Percentiles rank a stretch among this genome's conserved stretches.
Conservation (phyloP, 2,888 invertebrate genomes). For the Sphaerophoria rueppellii region DNA sequence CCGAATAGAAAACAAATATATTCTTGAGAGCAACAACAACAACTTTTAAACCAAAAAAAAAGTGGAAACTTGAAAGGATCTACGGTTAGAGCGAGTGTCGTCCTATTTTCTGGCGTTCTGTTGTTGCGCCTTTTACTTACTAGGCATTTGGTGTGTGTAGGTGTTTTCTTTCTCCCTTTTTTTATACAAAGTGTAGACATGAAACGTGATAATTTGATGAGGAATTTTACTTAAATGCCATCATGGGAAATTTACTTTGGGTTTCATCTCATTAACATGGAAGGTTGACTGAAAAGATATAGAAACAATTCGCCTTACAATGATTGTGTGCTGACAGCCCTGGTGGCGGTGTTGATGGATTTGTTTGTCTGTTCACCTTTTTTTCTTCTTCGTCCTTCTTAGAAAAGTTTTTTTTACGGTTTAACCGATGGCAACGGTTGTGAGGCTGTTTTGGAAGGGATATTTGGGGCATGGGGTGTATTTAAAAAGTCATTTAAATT, state of each 20-base stretch:
- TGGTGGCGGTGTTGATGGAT: slow-evolving; percentile 56
- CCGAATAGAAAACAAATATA: slow-evolving; percentile 26
- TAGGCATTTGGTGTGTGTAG: too few species aligned
- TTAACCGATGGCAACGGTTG: background rate
- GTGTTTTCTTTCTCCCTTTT: background rate
- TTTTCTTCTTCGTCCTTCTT: slow-evolving; percentile 2
- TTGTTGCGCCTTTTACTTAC: slow-evolving; percentile 16
- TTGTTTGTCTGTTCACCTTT: slow-evolving; percentile 44
- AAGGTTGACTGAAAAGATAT: slow-evolving; percentile 55
- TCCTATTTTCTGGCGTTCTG: slow-evolving; percentile 30
- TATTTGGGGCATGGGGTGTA: background rate
- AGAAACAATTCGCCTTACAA: slow-evolving; percentile 52
- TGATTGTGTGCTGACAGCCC: slow-evolving; percentile 53
- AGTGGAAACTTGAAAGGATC: slow-evolving; percentile 31
- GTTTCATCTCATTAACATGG: slow-evolving; percentile 63
- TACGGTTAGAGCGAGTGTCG: slow-evolving; percentile 33
- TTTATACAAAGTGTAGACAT: slow-evolving; percentile 53
- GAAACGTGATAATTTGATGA: slow-evolving; percentile 70
- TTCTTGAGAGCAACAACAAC: slow-evolving; percentile 17
- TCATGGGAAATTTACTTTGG: slow-evolving; percentile 63
- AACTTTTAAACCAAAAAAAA: slow-evolving; percentile 40
- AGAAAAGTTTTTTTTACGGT: background rate
- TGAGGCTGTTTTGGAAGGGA: background rate
- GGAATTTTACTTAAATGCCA: slow-evolving; percentile 67
- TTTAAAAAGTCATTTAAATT: slow-evolving; percentile 32